Evolutionary conservation across 1,140 invertebrate genomes (phyloP).

Genomic region (Zaprionus taronus): DNA sequence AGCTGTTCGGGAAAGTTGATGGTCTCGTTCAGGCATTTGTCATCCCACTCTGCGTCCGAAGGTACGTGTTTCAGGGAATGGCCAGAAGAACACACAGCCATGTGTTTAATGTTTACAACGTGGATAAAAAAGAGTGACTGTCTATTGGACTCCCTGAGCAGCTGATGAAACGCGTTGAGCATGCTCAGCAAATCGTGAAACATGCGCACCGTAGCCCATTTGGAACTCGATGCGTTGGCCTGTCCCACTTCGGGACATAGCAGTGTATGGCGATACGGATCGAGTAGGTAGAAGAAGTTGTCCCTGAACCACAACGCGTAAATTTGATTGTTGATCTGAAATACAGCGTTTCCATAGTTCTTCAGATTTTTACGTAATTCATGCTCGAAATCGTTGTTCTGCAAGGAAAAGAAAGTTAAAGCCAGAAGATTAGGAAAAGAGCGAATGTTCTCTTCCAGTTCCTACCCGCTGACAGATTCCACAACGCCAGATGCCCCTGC

Average conservation of each 20-base stretch:
- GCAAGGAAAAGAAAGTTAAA: background rate
- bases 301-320: slow-evolving; percentile 74
- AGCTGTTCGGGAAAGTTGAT: slow-evolving; percentile 55
- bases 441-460: background rate
- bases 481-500: slow-evolving; percentile 54
- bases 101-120: slow-evolving; percentile 52
- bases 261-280: slow-evolving; percentile 74
- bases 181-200: slow-evolving; percentile 57
- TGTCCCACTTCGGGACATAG: slow-evolving; percentile 25
- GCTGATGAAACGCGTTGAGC: slow-evolving; percentile 67
- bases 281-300: slow-evolving; percentile 70
- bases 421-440: background rate
- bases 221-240: slow-evolving; percentile 14
- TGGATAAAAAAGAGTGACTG: slow-evolving; percentile 61
- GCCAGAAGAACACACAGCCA: slow-evolving; percentile 53
- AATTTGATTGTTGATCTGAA: slow-evolving; percentile 74
- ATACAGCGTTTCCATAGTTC: slow-evolving; percentile 50
- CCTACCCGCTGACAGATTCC: slow-evolving; percentile 24
- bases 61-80: slow-evolving; percentile 30
- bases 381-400: slow-evolving; percentile 51
- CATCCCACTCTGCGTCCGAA: slow-evolving; percentile 28
- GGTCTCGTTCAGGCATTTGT: slow-evolving; percentile 55
- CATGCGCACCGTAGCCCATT: slow-evolving; percentile 75
- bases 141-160: slow-evolving; percentile 70
- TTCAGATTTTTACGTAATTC: slow-evolving; percentile 38